Conservation (phyloP, 2,113 vertebrate species). For the Phalacrocorax pelagicus region DNA sequence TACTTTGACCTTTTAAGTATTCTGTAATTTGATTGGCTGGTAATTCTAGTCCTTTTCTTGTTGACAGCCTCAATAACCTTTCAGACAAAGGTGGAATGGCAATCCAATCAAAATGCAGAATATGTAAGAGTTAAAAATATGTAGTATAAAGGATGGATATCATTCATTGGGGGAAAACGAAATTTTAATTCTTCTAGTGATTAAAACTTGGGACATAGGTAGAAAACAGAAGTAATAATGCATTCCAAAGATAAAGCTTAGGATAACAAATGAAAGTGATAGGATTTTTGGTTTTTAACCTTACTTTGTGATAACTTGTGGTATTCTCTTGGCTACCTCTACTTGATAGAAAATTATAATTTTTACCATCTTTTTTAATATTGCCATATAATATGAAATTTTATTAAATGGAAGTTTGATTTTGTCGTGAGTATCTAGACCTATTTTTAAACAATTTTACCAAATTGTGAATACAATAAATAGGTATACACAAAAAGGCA, state of each 20-base stretch:
- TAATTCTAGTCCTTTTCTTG: conserved; percentile 55
- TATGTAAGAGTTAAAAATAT: conserved; percentile 28
- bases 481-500: neutral
- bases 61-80: conserved; percentile 60
- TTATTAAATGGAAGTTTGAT: neutral
- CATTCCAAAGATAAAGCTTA: neutral
- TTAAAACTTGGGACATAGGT: neutral
- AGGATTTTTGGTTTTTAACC: neutral
- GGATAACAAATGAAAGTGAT: neutral
- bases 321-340: neutral
- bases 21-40: conserved; percentile 66
- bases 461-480: neutral
- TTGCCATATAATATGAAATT: neutral
- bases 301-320: neutral
- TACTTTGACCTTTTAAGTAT: conserved; percentile 65
- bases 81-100: conserved; percentile 43
- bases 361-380: neutral
- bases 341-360: neutral
- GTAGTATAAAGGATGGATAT: neutral
- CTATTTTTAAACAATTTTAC: neutral
- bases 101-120: conserved; percentile 52
- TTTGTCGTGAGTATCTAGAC: neutral
- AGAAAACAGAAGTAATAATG: neutral
- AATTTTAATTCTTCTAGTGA: neutral
- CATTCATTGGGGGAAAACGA: neutral